phyloP scores from a whole-genome alignment of 2,113 vertebrate species.

The Cavia aperea region DNA sequence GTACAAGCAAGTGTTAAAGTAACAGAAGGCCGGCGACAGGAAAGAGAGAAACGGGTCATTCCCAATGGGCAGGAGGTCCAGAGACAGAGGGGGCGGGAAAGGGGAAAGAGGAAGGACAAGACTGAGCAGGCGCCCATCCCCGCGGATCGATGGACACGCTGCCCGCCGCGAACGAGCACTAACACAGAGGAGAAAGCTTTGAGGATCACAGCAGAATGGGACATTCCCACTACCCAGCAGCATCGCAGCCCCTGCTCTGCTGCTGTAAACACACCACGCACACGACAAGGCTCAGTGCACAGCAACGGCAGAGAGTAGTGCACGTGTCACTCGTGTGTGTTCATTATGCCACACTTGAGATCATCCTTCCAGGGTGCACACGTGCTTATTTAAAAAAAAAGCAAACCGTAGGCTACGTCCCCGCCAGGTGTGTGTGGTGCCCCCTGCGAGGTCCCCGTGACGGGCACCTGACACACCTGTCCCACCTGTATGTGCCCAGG shows the following conservation, averaged over 20 bases:
- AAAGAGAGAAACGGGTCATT: neutral
- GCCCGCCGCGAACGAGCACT: neutral
- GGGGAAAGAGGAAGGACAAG: neutral
- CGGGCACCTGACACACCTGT: neutral
- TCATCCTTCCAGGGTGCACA: no score
- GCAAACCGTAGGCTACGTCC: neutral
- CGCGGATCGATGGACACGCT: neutral
- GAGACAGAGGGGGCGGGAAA: neutral
- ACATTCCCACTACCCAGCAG: neutral
- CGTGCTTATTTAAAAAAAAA: neutral
- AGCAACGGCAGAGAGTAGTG: rapidly evolving
- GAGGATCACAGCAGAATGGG: neutral
- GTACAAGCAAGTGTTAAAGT: neutral
- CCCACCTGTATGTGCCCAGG: neutral
- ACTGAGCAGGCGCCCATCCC: no score
- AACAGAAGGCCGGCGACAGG: neutral
- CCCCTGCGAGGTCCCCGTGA: no score
- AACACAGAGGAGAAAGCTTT: neutral
- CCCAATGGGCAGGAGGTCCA: neutral
- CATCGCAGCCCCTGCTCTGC: neutral
- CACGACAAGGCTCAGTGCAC: neutral
- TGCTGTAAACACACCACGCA: neutral
- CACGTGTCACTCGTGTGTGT: neutral
- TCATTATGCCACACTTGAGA: neutral
- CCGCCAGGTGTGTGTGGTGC: no score